phyloP scores from a whole-genome alignment of 2,797 vertebrate species.

The Gymnothorax javanicus region DNA sequence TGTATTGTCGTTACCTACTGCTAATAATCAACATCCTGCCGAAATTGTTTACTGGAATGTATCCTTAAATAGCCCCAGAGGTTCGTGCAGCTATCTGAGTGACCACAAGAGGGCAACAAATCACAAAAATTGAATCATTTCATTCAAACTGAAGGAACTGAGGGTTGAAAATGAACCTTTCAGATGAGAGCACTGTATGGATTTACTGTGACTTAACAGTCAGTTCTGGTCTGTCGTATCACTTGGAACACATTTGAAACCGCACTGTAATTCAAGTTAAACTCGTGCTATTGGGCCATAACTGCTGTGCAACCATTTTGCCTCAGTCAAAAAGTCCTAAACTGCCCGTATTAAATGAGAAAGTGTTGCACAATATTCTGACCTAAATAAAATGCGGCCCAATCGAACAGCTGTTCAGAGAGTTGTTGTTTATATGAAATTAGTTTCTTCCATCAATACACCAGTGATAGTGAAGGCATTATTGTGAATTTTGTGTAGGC shows the following conservation, averaged over 20 bases:
- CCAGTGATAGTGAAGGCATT: not conserved
- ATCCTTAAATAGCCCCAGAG: not conserved
- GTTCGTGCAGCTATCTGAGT: not conserved
- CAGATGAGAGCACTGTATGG: not conserved
- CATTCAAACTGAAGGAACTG: not conserved
- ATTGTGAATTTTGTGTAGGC: not conserved
- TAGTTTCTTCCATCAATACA: not conserved
- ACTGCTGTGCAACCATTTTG: not conserved
- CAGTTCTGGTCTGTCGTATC: not conserved
- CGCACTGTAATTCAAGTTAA: not conserved
- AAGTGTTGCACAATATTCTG: not conserved
- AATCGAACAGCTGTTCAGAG: not conserved
- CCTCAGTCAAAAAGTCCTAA: not conserved
- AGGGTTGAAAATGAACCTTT: not conserved
- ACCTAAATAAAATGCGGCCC: not conserved
- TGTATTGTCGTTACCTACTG: not conserved
- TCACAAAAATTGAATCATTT: not conserved
- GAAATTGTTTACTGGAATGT: not conserved
- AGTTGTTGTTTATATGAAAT: not conserved
- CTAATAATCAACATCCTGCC: conserved; percentile 5
- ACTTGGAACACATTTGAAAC: not conserved
- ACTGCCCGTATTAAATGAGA: not conserved
- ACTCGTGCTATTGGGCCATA: not conserved
- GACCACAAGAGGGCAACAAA: conserved; percentile 16
- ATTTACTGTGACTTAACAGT: not conserved